These are phyloP conservation scores for Hydropotes inermis DNA, from an alignment of 2,113 vertebrate genomes.

Conservation along the genomic window DNA sequence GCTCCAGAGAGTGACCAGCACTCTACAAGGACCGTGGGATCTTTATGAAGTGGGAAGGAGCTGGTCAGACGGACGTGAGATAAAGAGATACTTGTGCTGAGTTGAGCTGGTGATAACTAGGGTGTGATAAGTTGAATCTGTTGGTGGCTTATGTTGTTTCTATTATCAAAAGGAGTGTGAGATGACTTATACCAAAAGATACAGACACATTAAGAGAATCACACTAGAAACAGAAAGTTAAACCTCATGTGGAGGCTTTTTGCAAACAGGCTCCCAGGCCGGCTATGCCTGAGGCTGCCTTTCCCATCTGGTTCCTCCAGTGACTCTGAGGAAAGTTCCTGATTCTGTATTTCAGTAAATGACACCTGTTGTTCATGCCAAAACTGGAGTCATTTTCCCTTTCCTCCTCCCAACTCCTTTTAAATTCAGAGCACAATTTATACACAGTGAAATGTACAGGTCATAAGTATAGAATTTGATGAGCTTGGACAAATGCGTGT, in stretches of 20 bases:
- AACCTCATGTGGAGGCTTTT: background rate
- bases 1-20: background rate
- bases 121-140: background rate
- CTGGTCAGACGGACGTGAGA: background rate
- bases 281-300: background rate
- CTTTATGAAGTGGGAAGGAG: background rate
- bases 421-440: background rate
- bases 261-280: background rate
- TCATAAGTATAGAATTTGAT: background rate
- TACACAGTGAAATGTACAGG: background rate
- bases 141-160: background rate
- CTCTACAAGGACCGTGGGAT: accelerated
- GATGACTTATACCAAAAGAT: background rate
- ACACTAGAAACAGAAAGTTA: background rate
- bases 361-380: background rate
- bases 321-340: background rate
- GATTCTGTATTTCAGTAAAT: background rate
- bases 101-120: background rate
- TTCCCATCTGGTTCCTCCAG: background rate
- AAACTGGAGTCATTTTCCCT: background rate
- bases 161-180: background rate
- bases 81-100: background rate
- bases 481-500: background rate
- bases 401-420: background rate
- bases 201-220: background rate